Conservation (phyloP, 2,888 invertebrate species). For the Hirtodrosophila trivittata region DNA sequence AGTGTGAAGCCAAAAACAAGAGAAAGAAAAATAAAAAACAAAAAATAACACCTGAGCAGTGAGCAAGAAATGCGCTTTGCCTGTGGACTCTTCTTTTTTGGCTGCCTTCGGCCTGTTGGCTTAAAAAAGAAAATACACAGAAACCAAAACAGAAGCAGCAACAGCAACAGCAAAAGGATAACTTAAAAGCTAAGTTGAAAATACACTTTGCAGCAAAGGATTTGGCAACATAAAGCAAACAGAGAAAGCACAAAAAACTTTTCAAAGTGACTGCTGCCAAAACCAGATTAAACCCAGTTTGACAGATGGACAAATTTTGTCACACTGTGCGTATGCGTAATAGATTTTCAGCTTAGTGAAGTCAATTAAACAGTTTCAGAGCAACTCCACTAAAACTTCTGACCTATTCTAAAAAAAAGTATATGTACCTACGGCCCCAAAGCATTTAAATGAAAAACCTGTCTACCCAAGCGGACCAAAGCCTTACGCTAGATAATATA, state of each 20-base stretch:
- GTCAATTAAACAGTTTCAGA: slow-evolving; percentile 39
- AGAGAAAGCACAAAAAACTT: slow-evolving; percentile 45
- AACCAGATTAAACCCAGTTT: slow-evolving; percentile 57
- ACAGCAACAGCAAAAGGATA: slow-evolving; percentile 22
- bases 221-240: slow-evolving; percentile 70
- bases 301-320: slow-evolving; percentile 33
- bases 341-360: slow-evolving; percentile 39
- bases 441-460: slow-evolving; percentile 60
- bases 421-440: slow-evolving; percentile 26
- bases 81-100: slow-evolving; percentile 29
- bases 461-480: slow-evolving; percentile 28
- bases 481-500: slow-evolving; percentile 41
- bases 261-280: slow-evolving; percentile 55
- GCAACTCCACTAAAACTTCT: slow-evolving; percentile 23
- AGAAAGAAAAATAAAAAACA: slow-evolving; percentile 40
- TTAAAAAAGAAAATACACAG: too few species aligned
- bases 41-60: slow-evolving; percentile 67
- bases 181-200: slow-evolving; percentile 71
- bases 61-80: slow-evolving; percentile 70
- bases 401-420: slow-evolving; percentile 54
- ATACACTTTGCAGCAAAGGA: slow-evolving; percentile 63
- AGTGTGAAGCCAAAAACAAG: slow-evolving; percentile 38
- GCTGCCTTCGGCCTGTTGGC: slow-evolving; percentile 36
- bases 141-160: slow-evolving; percentile 13
- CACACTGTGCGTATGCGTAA: slow-evolving; percentile 68